phyloP scores from a whole-genome alignment of 2,888 invertebrate genomes.

The Bruchidius siliquastri region DNA sequence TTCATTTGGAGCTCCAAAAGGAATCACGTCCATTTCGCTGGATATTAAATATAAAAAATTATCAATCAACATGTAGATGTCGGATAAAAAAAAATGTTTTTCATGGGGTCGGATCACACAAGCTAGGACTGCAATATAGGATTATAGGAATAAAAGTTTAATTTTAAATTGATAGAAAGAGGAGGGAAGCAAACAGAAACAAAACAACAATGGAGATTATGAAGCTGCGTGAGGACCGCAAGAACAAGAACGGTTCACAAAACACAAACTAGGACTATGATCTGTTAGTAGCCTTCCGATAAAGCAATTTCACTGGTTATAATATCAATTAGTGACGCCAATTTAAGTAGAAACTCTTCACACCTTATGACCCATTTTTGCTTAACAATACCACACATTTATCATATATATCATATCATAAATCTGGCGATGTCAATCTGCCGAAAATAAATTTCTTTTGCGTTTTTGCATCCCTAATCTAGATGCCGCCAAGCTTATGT shows the following conservation, averaged over 20 bases:
- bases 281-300: background rate
- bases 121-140: background rate
- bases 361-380: background rate
- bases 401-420: background rate
- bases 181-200: background rate
- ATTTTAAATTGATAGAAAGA: background rate
- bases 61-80: too few species aligned
- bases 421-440: background rate
- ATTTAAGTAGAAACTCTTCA: background rate
- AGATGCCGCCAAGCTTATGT: background rate
- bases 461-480: background rate
- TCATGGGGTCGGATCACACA: background rate
- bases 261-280: background rate
- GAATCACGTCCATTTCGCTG: too few species aligned
- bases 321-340: background rate
- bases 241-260: background rate
- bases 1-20: too few species aligned
- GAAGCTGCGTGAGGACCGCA: background rate
- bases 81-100: too few species aligned
- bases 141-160: background rate
- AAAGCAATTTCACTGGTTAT: background rate
- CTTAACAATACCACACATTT: background rate
- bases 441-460: too few species aligned
- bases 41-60: too few species aligned
- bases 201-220: background rate